Percentiles rank a stretch among this genome's conserved stretches.
Evolutionary conservation across 2,888 invertebrate genomes (phyloP).

Genomic region (Xestoiulus laeticollis): DNA sequence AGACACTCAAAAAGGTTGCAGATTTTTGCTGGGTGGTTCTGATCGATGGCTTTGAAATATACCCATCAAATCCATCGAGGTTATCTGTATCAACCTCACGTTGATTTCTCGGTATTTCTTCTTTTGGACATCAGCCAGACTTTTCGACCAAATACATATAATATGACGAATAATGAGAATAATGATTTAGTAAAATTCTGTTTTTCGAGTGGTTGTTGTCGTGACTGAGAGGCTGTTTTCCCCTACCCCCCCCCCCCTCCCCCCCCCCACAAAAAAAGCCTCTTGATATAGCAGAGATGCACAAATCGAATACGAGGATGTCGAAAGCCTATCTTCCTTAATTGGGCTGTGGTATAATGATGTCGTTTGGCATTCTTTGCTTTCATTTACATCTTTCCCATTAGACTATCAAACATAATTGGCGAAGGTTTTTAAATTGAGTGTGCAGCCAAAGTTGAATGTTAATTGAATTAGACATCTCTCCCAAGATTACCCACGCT

Average conservation of each 20-base stretch:
- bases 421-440: conserved; percentile 37
- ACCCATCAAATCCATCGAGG: background rate
- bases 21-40: background rate
- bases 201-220: conserved; percentile 22
- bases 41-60: background rate
- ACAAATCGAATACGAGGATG: background rate
- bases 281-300: background rate
- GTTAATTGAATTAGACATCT: conserved; percentile 31
- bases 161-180: background rate
- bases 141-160: background rate
- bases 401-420: conserved; percentile 45
- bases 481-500: conserved; percentile 33
- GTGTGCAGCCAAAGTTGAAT: conserved; percentile 37
- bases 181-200: background rate
- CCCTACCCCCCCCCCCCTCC: too few relatives aligned
- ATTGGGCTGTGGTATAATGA: conserved; percentile 37
- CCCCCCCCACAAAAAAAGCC: background rate
- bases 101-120: background rate
- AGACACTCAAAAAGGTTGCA: background rate
- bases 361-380: conserved; percentile 40
- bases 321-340: conserved; percentile 3
- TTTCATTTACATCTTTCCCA: conserved; percentile 46
- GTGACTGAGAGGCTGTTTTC: background rate
- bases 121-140: background rate
- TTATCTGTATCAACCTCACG: background rate